A percentile compares a stretch with the other conserved stretches of the same genome.
Conservation (phyloP, 2,797 vertebrate species). For the Argyrosomus regius region DNA sequence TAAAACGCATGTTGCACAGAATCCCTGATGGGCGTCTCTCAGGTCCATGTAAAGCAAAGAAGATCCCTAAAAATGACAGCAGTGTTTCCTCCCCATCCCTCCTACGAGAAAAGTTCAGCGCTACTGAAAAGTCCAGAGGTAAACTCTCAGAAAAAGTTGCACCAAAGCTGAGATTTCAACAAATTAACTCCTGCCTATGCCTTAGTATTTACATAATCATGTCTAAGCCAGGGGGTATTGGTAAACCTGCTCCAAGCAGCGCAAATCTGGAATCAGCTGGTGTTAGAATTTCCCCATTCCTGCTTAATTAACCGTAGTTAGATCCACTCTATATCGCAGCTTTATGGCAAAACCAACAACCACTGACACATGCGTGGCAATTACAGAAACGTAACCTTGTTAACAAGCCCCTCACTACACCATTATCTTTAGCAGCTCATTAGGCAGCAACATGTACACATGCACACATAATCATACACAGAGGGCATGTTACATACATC, state of each 20-base stretch:
- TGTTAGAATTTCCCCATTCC: conserved; percentile 29
- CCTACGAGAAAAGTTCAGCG: background rate
- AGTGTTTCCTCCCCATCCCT: background rate
- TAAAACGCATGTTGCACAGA: background rate
- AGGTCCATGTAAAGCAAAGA: background rate
- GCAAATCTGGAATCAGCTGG: conserved; percentile 48
- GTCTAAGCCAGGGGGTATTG: conserved; percentile 32
- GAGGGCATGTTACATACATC: conserved; percentile 56
- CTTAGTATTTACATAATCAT: conserved; percentile 41
- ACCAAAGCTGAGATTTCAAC: conserved; percentile 49
- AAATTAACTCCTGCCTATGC: conserved; percentile 50
- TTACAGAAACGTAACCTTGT: conserved; percentile 48
- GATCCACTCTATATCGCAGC: conserved; percentile 34
- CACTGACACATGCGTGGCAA: conserved; percentile 40
- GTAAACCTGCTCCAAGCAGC: conserved; percentile 31
- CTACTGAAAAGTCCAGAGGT: conserved; percentile 23
- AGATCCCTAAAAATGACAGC: background rate
- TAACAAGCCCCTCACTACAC: conserved; percentile 50
- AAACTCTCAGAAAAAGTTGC: conserved; percentile 21
- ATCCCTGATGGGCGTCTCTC: background rate
- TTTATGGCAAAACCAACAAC: conserved; percentile 37
- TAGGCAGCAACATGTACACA: conserved; percentile 54
- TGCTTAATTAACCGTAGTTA: conserved; percentile 56
- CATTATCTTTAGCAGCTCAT: conserved; percentile 65
- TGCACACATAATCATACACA: conserved; percentile 35